Evolutionary conservation across 2,797 vertebrate species (phyloP), one percentile per base, ranked within the genome.

Genomic region (Chelidonichthys spinosus): DNA sequence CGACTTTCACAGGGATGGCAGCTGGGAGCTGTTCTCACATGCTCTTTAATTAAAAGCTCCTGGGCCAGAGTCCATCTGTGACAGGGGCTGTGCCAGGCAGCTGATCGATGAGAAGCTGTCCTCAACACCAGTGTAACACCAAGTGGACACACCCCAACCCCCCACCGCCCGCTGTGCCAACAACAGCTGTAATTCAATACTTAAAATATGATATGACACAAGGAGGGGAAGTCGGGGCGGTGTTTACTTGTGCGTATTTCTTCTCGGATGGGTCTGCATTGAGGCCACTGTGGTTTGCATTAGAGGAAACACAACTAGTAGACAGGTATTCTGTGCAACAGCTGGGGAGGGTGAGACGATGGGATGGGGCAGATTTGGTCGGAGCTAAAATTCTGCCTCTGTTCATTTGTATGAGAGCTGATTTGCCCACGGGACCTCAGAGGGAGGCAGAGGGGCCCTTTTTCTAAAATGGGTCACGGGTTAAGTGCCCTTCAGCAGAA

Each of bases 31-130:
- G 91, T 94, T 94, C 90, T 94, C 94, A 90, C 94, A 92, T 93
- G 93, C 92, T 94, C 92, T 94, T 94, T 95, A 95, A 95, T 95
- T 94, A 95, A 95, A 95, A 92, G 92, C 93, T 94, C 92, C 90
- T 85, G 91, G 92, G 92, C 91, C 92, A 89, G 78, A 85, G 92
- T 92, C 93, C 93, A 94, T 95, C 93, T 94, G 93, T 92, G 92
- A 93, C 86, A 88, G 79, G 84, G 85, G 82, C 86, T 70, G 83
- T 87, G 87, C 88, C 90, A 92, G 89, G 89, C 92, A 90, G 88
- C 82, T 86, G 92, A 93, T 94, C 92, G 90, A 94, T 94, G 90
- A 74, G 83, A 82, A 82, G 85, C 89, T 90, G 92, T 94, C 91
- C 88, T 92, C 91, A 79, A 87, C 89, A 83, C 87, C 87, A 85